Conservation (phyloP, 2,888 invertebrate genomes). For the Hecatera dysodea region DNA sequence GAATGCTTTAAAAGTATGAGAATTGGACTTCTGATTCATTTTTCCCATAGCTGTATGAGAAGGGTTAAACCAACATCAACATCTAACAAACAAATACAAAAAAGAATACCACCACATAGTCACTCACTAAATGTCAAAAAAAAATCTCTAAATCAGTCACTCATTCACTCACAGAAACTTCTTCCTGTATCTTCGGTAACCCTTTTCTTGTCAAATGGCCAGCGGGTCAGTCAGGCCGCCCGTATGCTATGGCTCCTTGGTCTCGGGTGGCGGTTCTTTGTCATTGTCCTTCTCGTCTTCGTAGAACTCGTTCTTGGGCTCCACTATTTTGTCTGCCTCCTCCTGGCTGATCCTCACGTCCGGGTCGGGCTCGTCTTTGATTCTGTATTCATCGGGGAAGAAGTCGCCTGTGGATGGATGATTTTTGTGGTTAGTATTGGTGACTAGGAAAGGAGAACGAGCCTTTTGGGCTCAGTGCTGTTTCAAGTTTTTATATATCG, state of each 20-base stretch:
- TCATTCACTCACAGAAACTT: slow-evolving; percentile 64
- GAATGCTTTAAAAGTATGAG: too few relatives aligned
- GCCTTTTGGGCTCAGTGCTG: too few relatives aligned
- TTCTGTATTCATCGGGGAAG: slow-evolving; percentile 93
- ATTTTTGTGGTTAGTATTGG: not conserved
- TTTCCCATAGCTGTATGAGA: slow-evolving; percentile 19
- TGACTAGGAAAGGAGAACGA: too few relatives aligned
- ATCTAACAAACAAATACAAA: not conserved
- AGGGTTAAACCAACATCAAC: slow-evolving; percentile 43
- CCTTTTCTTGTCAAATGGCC: slow-evolving; percentile 79
- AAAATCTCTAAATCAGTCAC: slow-evolving; percentile 13
- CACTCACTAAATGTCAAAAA: slow-evolving; percentile 23
- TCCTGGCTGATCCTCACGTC: slow-evolving; percentile 95
- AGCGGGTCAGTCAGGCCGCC: slow-evolving; percentile 77
- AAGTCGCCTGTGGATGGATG: slow-evolving; percentile 91
- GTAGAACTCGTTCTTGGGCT: slow-evolving; percentile 96
- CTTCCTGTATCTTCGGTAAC: slow-evolving; percentile 69
- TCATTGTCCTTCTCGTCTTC: slow-evolving; percentile 98
- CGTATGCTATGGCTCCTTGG: slow-evolving; percentile 86
- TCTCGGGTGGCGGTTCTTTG: slow-evolving; percentile 90
- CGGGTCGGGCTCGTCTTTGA: slow-evolving; percentile 95
- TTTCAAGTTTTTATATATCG: too few relatives aligned
- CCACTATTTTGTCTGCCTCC: slow-evolving; percentile 95
- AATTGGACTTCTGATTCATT: too few relatives aligned
- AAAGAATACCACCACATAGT: slow-evolving; percentile 2